phyloP scores from a whole-genome alignment of 2,888 invertebrate species.

The Drosophila kanekoi region DNA sequence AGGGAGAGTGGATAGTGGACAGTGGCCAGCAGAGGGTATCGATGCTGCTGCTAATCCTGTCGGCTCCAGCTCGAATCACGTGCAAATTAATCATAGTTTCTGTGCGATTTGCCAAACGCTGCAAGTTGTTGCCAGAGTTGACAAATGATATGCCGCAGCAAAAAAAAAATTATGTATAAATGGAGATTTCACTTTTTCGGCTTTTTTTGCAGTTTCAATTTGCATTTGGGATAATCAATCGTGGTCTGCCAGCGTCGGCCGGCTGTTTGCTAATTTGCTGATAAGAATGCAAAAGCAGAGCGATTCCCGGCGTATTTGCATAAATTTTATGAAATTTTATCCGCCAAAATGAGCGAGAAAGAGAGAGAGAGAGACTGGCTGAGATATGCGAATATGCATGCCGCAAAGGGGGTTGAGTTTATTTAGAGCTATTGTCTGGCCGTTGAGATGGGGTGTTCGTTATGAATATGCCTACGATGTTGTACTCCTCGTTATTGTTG shows the following conservation, averaged over 20 bases:
- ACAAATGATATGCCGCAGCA: slow-evolving; percentile 46
- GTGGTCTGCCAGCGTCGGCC: slow-evolving; percentile 41
- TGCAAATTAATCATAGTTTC: slow-evolving; percentile 69
- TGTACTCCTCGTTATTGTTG: slow-evolving; percentile 21
- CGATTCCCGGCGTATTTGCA: slow-evolving; percentile 42
- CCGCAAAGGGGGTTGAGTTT: slow-evolving; percentile 38
- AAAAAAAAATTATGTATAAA: slow-evolving; percentile 12
- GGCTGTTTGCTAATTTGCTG: slow-evolving; percentile 62
- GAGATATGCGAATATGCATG: slow-evolving; percentile 21
- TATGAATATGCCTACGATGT: slow-evolving; percentile 40
- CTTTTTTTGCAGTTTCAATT: slow-evolving; percentile 60
- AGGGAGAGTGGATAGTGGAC: slow-evolving; percentile 35
- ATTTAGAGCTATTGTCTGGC: slow-evolving; percentile 21
- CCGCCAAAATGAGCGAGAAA: not conserved
- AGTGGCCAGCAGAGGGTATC: slow-evolving; percentile 29
- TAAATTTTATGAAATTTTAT: slow-evolving; percentile 49
- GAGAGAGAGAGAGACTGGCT: not conserved
- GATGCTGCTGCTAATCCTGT: slow-evolving; percentile 57
- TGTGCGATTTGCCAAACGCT: slow-evolving; percentile 30
- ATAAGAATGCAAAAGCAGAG: slow-evolving; percentile 39
- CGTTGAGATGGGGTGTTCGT: slow-evolving; percentile 17
- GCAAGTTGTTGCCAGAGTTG: slow-evolving; percentile 41
- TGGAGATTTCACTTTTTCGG: slow-evolving; percentile 10
- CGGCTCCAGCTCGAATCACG: slow-evolving; percentile 49
- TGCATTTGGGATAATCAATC: slow-evolving; percentile 75